Base-by-base conservation (phyloP, 1,140 invertebrate genomes). In the Procambarus clarkii region DNA sequence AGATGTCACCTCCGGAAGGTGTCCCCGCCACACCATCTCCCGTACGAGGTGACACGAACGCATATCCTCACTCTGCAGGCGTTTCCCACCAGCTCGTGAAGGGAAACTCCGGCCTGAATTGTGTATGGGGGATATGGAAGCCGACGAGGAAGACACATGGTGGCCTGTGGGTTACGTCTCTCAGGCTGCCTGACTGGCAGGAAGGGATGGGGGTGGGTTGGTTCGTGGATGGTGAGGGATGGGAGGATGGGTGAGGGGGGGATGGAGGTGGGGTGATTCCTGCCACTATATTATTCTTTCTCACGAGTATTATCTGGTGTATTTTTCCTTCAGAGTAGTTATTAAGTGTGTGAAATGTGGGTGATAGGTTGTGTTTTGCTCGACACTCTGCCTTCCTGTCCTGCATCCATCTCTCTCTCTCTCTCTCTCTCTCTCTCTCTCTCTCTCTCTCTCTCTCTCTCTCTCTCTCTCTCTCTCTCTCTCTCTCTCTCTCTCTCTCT, bases 381-480 rank as follows among this genome's bases (percentile, higher is more conserved):
- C 18, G 50, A 8, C 50, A 54, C 50, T 7, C 78, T 80, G 50
- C 78, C 54, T 80, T 80, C 44, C 45, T 54, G 50, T 21, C 78
- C 21, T 15, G 78, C 21, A 24, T 24, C 8, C 18, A 8, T 44
- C 18, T 3, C 34, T 46, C 54, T 54, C 45, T 80, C 48, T 46
- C n/a, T n/a, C n/a, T n/a, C n/a, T n/a, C n/a, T n/a, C n/a, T n/a
- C n/a, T 50, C 81, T 84, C 81, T 50, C n/a, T 50, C 48, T 84
- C 54, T 44, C 48, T 69, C 54, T 84, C 58, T 64, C 48, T 64
- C 81, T 84, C 81, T 50, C 48, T 50, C 81, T 84, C 81, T 64
- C 71, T 76, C 71, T n/a, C n/a, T n/a, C n/a, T n/a, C n/a, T n/a
- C n/a, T n/a, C n/a, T n/a, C n/a, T n/a, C n/a, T n/a, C n/a, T n/a